Evolutionary conservation across 2,113 vertebrate genomes (phyloP).

Genomic region (Nothobranchius furzeri): DNA sequence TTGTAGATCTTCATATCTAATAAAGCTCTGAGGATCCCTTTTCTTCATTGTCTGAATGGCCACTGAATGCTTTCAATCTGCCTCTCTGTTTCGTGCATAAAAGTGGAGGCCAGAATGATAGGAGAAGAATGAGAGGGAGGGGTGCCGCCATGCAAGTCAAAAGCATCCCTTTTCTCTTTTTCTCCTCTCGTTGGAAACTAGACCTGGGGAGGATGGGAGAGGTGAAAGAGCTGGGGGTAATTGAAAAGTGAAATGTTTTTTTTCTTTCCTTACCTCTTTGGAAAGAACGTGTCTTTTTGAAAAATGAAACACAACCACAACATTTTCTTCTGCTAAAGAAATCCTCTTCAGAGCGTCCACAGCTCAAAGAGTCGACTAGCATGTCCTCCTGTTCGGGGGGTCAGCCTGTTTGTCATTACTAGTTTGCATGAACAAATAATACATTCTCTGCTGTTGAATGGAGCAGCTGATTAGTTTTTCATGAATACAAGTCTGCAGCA

Average conservation of each 20-base stretch:
- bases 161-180: conserved; percentile 77
- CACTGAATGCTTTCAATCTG: conserved; percentile 99
- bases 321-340: conserved; percentile 52
- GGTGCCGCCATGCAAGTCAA: conserved; percentile 87
- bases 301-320: conserved; percentile 68
- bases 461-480: conserved; percentile 18
- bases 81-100: conserved; percentile 99
- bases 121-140: conserved; percentile 88
- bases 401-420: conserved; percentile 45
- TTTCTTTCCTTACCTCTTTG: conserved; percentile 52
- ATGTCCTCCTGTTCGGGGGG: conserved; percentile 47
- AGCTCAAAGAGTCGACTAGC: conserved; percentile 45
- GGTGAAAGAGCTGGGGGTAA: conserved; percentile 79
- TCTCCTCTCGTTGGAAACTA: conserved; percentile 72
- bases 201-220: conserved; percentile 65
- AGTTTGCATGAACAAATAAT: conserved; percentile 39
- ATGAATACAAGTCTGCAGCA: conserved; percentile 8
- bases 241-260: conserved; percentile 81
- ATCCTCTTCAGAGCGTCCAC: conserved; percentile 28
- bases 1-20: conserved; percentile 99
- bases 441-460: conserved; percentile 18
- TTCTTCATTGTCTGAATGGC: conserved; percentile 99
- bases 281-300: conserved; percentile 72
- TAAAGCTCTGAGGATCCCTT: conserved; percentile 99
- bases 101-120: conserved; percentile 89